phyloP scores from a whole-genome alignment of 92 coral and sea anemone genomes.

The Pocillopora meandrina region DNA sequence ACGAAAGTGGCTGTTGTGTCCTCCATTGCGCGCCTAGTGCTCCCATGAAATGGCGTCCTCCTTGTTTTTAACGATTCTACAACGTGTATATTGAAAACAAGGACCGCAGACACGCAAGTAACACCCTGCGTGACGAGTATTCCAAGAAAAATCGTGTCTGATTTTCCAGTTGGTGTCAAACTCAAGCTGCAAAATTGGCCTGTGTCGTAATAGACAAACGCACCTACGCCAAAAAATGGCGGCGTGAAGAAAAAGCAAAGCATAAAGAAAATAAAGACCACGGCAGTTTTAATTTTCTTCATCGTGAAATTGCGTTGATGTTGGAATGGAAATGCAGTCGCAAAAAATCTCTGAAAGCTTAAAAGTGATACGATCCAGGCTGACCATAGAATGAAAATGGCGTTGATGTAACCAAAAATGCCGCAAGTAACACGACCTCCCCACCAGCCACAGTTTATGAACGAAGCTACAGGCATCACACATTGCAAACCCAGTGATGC shows the following conservation, averaged over 20 bases:
- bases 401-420: conserved; percentile 17
- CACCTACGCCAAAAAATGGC: conserved; percentile 39
- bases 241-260: background rate
- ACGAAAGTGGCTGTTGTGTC: conserved; percentile 31
- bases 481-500: conserved; percentile 31
- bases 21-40: background rate
- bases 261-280: background rate
- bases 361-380: conserved; percentile 44
- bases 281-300: conserved; percentile 5
- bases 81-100: conserved; percentile 19
- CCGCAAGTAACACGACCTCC: conserved; percentile 25
- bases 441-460: conserved; percentile 51
- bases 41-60: background rate
- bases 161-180: conserved; percentile 34
- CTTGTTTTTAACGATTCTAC: conserved; percentile 1
- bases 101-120: background rate
- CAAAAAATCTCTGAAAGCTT: conserved; percentile 20
- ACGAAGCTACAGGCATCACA: conserved; percentile 38
- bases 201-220: conserved; percentile 38
- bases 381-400: conserved; percentile 43
- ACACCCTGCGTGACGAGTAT: conserved; percentile 32
- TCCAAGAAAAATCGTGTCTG: conserved; percentile 34
- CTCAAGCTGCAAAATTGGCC: conserved; percentile 50
- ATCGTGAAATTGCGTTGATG: conserved; percentile 33
- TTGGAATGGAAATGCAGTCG: conserved; percentile 7